Evolutionary conservation across 2,797 vertebrate genomes (phyloP), one percentile per base, ranked within the genome.

Genomic region (Hydrophis major): DNA sequence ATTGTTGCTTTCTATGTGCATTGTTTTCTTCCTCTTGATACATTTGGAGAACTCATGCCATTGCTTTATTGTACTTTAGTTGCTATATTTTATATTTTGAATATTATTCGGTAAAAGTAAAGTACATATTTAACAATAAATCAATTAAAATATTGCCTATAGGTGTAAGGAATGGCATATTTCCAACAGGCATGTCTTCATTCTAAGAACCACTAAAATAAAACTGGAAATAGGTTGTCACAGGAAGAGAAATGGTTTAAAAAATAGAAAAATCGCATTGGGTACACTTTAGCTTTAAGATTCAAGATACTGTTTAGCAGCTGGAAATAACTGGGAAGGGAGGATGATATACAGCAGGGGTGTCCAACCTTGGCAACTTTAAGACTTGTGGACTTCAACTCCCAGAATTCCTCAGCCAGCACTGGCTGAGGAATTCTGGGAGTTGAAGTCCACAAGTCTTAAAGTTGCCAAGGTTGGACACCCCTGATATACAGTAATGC

Each of bases 281-380:
- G 86, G 83, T 61, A 90, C 90, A 59, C 25, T 47, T 78, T 90
- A 92, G 86, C 86, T 78, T 90, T 88, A 32, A 63, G 50, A 50
- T 57, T 86, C 69, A 57, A 90, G 37, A 88, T 90, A 50, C 50
- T 56, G 47, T 90, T 92, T n/a, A 92, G 47, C 86, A 92, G 89
- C 91, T 94, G 86, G 66, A 92, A 92, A 90, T 90, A 91, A 83
- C 57, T 61, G 89, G 56, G 89, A 60, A 22, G 86, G 47, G 89
- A 53, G 12, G 86, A 86, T 27, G 32, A 63, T 16, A 37, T 50
- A 56, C 4, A 66, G 1, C 37, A 37, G 37, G 37, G 37, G 37
- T 37, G 37, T 37, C 37, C 37, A 37, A 37, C 37, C 37, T 37
- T 37, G 37, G 37, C 37, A 37, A 37, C 37, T 37, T 37, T 37